phyloP scores from a whole-genome alignment of 2,888 invertebrate species.

The Tiliacea aurago region DNA sequence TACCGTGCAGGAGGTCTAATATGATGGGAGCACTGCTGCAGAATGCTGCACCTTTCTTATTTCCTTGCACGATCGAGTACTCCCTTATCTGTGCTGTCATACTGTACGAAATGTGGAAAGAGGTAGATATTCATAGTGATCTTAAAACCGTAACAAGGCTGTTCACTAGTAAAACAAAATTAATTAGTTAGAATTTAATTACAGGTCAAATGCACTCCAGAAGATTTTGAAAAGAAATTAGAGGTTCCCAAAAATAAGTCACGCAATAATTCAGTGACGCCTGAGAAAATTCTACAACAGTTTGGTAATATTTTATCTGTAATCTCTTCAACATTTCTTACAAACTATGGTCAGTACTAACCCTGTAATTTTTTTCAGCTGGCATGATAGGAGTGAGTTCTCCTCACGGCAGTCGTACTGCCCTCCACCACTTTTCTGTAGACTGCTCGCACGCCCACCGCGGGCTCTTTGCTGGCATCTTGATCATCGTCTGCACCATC shows the following conservation, averaged over 20 bases:
- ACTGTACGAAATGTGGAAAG: slow-evolving; percentile 97
- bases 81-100: slow-evolving; percentile 97
- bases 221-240: slow-evolving; percentile 86
- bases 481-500: slow-evolving; percentile 95
- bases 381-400: slow-evolving; percentile 89
- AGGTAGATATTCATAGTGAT: slow-evolving; percentile 84
- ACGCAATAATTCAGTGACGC: slow-evolving; percentile 87
- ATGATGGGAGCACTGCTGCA: slow-evolving; percentile 93
- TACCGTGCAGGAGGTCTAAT: slow-evolving; percentile 91
- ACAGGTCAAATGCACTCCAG: slow-evolving; percentile 87
- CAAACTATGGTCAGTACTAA: background rate
- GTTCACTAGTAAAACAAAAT: background rate
- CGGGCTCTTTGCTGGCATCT: slow-evolving; percentile 93
- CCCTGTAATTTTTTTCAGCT: slow-evolving; percentile 80
- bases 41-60: slow-evolving; percentile 94
- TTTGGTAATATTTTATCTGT: slow-evolving; percentile 77
- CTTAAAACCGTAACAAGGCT: background rate
- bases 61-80: slow-evolving; percentile 97
- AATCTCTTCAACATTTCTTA: background rate
- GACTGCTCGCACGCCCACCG: slow-evolving; percentile 96
- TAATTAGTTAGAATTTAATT: slow-evolving; percentile 47
- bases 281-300: slow-evolving; percentile 88
- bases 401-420: slow-evolving; percentile 83
- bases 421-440: slow-evolving; percentile 93
- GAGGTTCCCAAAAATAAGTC: slow-evolving; percentile 82